Percentiles rank a stretch among this genome's conserved stretches.
phyloP scores from a whole-genome alignment of 2,888 invertebrate species.

The Polia nebulosa region DNA sequence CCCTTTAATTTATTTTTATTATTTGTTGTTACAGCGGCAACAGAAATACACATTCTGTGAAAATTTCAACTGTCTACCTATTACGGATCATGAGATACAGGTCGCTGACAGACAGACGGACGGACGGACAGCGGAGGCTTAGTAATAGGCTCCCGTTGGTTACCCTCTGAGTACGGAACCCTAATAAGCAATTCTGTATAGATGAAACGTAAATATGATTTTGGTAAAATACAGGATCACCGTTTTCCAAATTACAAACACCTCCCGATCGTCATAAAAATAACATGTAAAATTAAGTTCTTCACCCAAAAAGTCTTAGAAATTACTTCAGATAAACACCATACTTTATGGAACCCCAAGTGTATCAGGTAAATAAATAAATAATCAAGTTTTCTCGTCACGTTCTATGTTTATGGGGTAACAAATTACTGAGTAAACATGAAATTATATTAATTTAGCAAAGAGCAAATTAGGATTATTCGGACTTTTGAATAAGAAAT shows the following conservation, averaged over 20 bases:
- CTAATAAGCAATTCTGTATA: too few relatives aligned
- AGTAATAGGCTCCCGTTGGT: too few relatives aligned
- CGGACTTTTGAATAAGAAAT: slow-evolving; percentile 7
- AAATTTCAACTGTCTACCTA: too few relatives aligned
- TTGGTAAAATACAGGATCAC: neutral
- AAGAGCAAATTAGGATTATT: slow-evolving; percentile 25
- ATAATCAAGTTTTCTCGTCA: slow-evolving; percentile 54
- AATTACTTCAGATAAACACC: slow-evolving; percentile 17
- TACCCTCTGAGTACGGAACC: too few relatives aligned
- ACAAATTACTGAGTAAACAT: slow-evolving; percentile 56
- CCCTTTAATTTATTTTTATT: too few relatives aligned
- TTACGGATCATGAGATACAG: too few relatives aligned
- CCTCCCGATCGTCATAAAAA: neutral
- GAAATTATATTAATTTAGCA: slow-evolving; percentile 56
- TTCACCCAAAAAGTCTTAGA: slow-evolving; percentile 11
- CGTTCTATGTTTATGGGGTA: slow-evolving; percentile 56
- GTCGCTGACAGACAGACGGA: too few relatives aligned
- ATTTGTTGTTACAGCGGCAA: too few relatives aligned
- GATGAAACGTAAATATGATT: neutral
- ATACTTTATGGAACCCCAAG: slow-evolving; percentile 29
- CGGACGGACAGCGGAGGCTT: too few relatives aligned
- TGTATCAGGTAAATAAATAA: slow-evolving; percentile 53
- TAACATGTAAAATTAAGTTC: slow-evolving; percentile 24
- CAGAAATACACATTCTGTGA: too few relatives aligned
- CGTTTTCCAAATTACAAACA: slow-evolving; percentile 1